Base-by-base conservation (phyloP, 2,113 vertebrate genomes). In the Misgurnus mizolepis region DNA sequence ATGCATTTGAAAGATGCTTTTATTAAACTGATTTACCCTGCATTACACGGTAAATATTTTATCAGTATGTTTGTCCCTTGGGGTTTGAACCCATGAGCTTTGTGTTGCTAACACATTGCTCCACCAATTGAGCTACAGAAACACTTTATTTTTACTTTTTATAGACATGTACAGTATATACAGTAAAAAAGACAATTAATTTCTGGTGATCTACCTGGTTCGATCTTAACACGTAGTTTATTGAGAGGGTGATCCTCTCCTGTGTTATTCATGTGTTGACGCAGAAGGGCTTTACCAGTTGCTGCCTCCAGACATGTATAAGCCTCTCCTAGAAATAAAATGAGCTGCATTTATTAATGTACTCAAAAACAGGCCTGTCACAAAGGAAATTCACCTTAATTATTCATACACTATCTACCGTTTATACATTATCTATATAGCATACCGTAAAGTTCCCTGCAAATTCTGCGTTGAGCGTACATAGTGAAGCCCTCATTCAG, bases 401-500 rank as follows among this genome's bases (percentile, higher is more conserved):
- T 47, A 10, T 47, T 6, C 4, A 47, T 34, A 47, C 45, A 47
- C 45, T 47, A 47, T 47, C 45, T 8, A 47, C 45, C 10, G 7
- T 47, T 47, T 47, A 47, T 47, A 7, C 7, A 5, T 47, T 47
- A 5, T 8, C 4, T 15, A 53, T 53, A 18, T 53, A 40, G 18
- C 50, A 5, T 84, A 95, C 95, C 94, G 0, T 91, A 94, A 4
- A 95, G 77, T 79, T 88, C 78, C 0, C 87, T 89, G 80, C 93
- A 90, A 70, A 96, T 92, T 62, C 95, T 89, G 8, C 95, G 82
- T 87, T 95, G 95, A 14, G 95, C 94, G 0, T 94, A 95, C 94
- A 95, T 95, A 80, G 94, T 95, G 89, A 95, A 95, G 53, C 95
- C 95, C 61, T 96, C 95, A 0, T 95, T 95, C 15, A 96, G 93